These are phyloP conservation scores for Spilosoma lubricipeda DNA, from an alignment of 2,888 invertebrate species.

Conservation along the genomic window DNA sequence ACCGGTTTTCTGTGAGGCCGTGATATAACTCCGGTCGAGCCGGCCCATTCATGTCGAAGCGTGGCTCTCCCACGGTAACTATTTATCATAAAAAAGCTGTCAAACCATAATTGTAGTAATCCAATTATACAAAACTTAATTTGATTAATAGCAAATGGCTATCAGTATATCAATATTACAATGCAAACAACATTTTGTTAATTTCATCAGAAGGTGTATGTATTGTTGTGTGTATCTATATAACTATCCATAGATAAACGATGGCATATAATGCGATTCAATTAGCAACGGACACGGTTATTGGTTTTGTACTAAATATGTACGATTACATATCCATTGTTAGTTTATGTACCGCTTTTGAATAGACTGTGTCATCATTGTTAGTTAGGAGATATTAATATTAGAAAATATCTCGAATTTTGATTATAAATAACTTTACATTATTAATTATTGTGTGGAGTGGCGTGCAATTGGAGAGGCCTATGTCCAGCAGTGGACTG, in stretches of 20 bases:
- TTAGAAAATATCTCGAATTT: not conserved
- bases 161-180: slow-evolving; percentile 37
- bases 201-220: slow-evolving; percentile 29
- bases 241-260: slow-evolving; percentile 30
- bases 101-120: slow-evolving; percentile 7
- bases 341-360: not conserved
- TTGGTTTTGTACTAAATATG: slow-evolving; percentile 31
- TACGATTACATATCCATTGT: slow-evolving; percentile 8
- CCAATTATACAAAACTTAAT: slow-evolving; percentile 3
- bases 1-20: too few relatives aligned
- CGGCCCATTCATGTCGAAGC: too few relatives aligned
- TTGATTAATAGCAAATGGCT: slow-evolving; percentile 33
- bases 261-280: slow-evolving; percentile 38
- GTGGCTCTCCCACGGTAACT: too few relatives aligned
- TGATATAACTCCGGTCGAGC: too few relatives aligned
- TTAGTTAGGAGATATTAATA: not conserved
- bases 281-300: slow-evolving; percentile 40
- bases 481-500: too few relatives aligned
- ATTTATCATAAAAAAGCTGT: not conserved
- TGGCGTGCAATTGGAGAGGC: too few relatives aligned
- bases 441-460: too few relatives aligned
- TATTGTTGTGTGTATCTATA: slow-evolving; percentile 32
- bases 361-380: not conserved
- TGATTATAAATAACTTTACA: not conserved
- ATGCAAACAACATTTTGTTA: slow-evolving; percentile 50